Evolutionary conservation across 2,888 invertebrate species (phyloP), one percentile per base, ranked within the genome.

Genomic region (Dryococelus australis): DNA sequence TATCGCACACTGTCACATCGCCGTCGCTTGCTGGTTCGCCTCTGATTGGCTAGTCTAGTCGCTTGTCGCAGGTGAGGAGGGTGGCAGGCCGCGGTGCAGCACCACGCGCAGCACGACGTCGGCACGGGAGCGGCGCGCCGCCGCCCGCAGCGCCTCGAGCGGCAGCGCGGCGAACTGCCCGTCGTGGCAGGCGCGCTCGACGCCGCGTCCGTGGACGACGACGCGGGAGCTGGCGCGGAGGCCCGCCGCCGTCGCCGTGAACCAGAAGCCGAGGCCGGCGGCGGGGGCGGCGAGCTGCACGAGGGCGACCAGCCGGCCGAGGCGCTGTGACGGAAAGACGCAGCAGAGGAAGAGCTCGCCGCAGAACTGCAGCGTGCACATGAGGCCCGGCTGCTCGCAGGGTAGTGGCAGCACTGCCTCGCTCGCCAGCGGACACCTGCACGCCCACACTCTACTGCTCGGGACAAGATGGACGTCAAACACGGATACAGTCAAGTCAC

Each of bases 311-410:
- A 83, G 43, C 1, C 35, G 16, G 28, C 16, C 16, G 20, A 83
- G 83, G 83, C 35, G 43, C 4, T 3, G 27, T 8, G 83, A 83
- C 28, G 43, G 28, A 35, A 83, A 83, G 10, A n/a, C 16, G 35
- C 6, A 35, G 83, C 83, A 83, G 16, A 83, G 83, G 83, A 83
- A 83, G 20, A 83, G 28, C 83, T 83, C 83, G 20, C 43, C 83
- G 6, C 43, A 43, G 28, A 35, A 83, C 83, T 28, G 35, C 28
- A 83, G 35, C 83, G 43, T 28, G 43, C 83, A 24, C 83, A 83
- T 83, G 65, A 65, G 65, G 0, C 65, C 65, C 8, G 65, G 65
- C 24, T 65, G 65, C 65, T 65, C 24, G 65, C 65, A 65, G 8
- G 65, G 65, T 24, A 65, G 65, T 6, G 65, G 24, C 65, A 65